Evolutionary conservation across 2,888 invertebrate species (phyloP).

Genomic region (Himalopsyche japonica): DNA sequence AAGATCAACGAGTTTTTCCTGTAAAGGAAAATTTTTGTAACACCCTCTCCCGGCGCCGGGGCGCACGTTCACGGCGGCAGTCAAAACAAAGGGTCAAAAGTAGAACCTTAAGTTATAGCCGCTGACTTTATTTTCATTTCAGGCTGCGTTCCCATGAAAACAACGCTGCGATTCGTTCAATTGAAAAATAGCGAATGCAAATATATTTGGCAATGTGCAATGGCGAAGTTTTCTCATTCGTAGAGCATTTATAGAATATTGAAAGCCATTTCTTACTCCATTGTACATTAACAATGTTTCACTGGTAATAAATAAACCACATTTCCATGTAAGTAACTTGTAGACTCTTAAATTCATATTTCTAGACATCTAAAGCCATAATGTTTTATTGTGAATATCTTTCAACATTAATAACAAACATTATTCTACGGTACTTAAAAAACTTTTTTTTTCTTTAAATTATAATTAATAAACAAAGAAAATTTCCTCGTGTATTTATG

Average conservation of each 20-base stretch:
- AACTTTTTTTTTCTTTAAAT: too few species aligned
- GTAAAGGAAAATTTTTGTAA: background rate
- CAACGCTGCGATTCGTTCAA: background rate
- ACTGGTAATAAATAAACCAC: background rate
- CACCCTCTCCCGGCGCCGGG: background rate
- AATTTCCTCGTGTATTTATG: too few species aligned
- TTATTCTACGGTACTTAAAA: too few species aligned
- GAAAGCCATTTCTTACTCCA: background rate
- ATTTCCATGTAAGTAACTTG: too few species aligned
- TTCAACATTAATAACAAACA: too few species aligned
- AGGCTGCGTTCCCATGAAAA: background rate
- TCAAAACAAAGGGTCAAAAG: conserved; percentile 7
- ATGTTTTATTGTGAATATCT: too few species aligned
- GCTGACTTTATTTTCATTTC: background rate
- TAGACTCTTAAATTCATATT: too few species aligned
- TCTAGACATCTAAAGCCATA: too few species aligned
- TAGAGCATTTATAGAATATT: background rate
- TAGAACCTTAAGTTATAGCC: background rate
- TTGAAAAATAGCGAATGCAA: background rate
- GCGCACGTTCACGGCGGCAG: background rate
- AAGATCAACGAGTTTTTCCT: background rate
- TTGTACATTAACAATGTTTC: background rate
- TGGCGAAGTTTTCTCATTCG: background rate
- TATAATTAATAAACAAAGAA: too few species aligned
- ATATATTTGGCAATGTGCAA: background rate